These are phyloP conservation scores for Lordiphosa fenestrarum DNA, from an alignment of 2,888 invertebrate genomes.

Conservation along the genomic window DNA sequence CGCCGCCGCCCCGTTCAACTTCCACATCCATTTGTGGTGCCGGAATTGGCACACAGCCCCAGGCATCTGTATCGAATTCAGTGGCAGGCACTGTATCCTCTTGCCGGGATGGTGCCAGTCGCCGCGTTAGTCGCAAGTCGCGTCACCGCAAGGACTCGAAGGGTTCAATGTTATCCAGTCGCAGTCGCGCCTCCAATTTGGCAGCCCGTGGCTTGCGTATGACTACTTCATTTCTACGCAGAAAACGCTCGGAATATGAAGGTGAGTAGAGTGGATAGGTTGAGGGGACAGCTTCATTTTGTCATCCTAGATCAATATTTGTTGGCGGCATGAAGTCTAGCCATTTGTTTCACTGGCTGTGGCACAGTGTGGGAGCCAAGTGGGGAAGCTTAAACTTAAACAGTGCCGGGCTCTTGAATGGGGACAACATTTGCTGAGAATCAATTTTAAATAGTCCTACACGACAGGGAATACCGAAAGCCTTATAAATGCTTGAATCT, in stretches of 20 bases:
- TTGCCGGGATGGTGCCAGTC: slow-evolving; percentile 28
- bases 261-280: slow-evolving; percentile 60
- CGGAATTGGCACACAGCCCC: slow-evolving; percentile 26
- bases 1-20: slow-evolving; percentile 61
- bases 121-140: slow-evolving; percentile 36
- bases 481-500: no score
- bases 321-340: slow-evolving; percentile 32
- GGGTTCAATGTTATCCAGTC: slow-evolving; percentile 71
- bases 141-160: slow-evolving; percentile 71
- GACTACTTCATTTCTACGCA: slow-evolving; percentile 77
- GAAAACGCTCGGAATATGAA: slow-evolving; percentile 78
- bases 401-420: not conserved
- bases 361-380: not conserved
- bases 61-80: slow-evolving; percentile 43
- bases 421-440: no score
- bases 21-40: slow-evolving; percentile 33
- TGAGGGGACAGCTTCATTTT: not conserved
- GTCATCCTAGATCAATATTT: slow-evolving; percentile 28
- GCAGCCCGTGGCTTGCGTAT: slow-evolving; percentile 71
- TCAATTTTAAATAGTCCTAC: no score
- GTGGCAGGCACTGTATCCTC: slow-evolving; percentile 60
- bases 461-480: no score
- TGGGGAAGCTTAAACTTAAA: not conserved
- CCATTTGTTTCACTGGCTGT: slow-evolving; percentile 10
- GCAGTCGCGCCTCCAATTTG: slow-evolving; percentile 61